Evolutionary conservation across 1,140 invertebrate species (phyloP), one percentile per base, ranked within the genome.

Genomic region (Scaptomyza graminum): DNA sequence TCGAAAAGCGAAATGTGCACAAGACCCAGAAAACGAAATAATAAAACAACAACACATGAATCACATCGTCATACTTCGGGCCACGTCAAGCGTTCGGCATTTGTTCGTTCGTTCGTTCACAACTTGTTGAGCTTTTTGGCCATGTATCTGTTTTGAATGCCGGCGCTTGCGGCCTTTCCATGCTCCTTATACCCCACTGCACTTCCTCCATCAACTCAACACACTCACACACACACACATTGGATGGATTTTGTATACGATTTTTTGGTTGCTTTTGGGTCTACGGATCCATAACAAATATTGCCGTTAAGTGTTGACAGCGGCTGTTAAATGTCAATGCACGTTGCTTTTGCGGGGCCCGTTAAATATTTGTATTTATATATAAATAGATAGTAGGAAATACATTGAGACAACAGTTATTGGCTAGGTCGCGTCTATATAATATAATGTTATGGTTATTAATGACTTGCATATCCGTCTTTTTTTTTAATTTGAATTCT

Each of bases 21-120:
- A 87, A 78, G 83, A 88, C 82, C 78, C 82, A 85, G 78, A 85
- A 85, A 85, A 72, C 65, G 63, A 74, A 78, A 79, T 78, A 87
- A 82, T 78, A 72, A 74, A 69, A 74, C 65, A 78, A 62, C 80
- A 76, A 31, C 28, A 31, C 28, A 7, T 72, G 60, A 60, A 55
- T 75, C 63, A 72, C 77, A 81, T 81, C 74, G 76, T 74, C 59
- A 15, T 22, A 39, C 66, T 82, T 55, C 76, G 67, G 49, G 74
- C 61, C 56, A 70, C 55, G 74, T 51, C 46, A 39, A 52, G 62
- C 44, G 55, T 64, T 75, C 66, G 69, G 73, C 16, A 60, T 39
- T 41, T 15, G 1, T 44, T 43, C 18, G 18, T 72, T 43, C 52
- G 44, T 34, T 47, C 43, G 50, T 34, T 47, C 47, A 50, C 68